Percentiles rank a stretch among this genome's conserved stretches.
Conservation (phyloP, 2,888 invertebrate species). For the Tipula unca region DNA sequence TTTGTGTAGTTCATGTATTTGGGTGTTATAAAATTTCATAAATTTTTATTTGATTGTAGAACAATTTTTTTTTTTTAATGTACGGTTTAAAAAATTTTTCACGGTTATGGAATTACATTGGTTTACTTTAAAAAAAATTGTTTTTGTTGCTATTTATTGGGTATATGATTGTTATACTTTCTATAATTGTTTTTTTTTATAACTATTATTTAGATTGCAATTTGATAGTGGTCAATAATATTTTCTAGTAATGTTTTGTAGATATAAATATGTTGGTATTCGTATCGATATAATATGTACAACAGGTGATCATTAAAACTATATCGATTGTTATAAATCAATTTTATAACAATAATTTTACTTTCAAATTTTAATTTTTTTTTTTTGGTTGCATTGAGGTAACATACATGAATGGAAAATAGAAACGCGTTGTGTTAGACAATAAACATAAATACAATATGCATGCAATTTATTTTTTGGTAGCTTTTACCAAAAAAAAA, state of each 20-base stretch:
- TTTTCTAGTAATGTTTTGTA: neutral
- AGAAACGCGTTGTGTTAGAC: neutral
- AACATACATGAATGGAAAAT: neutral
- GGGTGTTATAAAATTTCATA: neutral
- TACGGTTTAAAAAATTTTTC: neutral
- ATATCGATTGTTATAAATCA: neutral
- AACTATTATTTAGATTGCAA: neutral
- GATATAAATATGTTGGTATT: neutral
- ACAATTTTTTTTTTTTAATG: neutral
- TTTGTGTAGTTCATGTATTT: neutral
- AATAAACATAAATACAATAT: neutral
- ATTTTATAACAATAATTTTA: neutral
- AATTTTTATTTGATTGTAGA: neutral
- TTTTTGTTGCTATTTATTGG: neutral
- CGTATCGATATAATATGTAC: neutral
- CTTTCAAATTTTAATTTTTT: neutral
- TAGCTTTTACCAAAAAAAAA: neutral
- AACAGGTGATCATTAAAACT: slow-evolving; percentile 8
- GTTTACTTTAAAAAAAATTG: neutral
- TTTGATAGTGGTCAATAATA: neutral
- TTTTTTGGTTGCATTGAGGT: neutral
- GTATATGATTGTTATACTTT: neutral
- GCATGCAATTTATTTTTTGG: neutral
- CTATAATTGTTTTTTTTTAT: neutral
- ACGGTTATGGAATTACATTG: slow-evolving; percentile 1